phyloP scores from a whole-genome alignment of 2,113 vertebrate genomes.

The Chloropsis hardwickii region DNA sequence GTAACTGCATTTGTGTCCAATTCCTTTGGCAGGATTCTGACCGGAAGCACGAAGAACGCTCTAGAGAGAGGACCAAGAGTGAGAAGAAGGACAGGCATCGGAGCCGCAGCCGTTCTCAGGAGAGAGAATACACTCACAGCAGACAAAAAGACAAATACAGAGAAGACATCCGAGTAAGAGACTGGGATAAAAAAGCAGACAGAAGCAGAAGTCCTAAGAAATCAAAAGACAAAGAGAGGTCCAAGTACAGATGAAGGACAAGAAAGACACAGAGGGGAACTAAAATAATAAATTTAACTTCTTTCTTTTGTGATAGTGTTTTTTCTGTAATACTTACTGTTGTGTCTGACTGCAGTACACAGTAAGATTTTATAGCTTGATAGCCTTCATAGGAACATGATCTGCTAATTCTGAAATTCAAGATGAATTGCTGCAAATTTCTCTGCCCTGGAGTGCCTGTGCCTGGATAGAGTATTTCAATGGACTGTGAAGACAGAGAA shows the following conservation, averaged over 20 bases:
- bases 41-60: slow-evolving; percentile 63
- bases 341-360: background rate
- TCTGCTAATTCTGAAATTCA: background rate
- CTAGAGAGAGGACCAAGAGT: slow-evolving; percentile 70
- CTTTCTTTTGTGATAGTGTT: background rate
- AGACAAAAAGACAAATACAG: slow-evolving; percentile 62
- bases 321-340: background rate
- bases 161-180: slow-evolving; percentile 49
- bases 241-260: slow-evolving; percentile 75
- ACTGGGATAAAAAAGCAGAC: slow-evolving; percentile 75
- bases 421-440: rapidly evolving
- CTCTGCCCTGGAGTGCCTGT: background rate
- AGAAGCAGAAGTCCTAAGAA: slow-evolving; percentile 83
- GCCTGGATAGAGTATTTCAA: background rate
- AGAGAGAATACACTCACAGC: slow-evolving; percentile 69
- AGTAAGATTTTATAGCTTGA: background rate
- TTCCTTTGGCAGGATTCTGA: slow-evolving; percentile 64
- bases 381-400: background rate
- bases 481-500: background rate
- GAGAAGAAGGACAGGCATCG: slow-evolving; percentile 74
- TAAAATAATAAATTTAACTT: background rate
- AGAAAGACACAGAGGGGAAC: background rate
- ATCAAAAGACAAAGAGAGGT: slow-evolving; percentile 84
- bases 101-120: slow-evolving; percentile 78
- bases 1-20: background rate